Evolutionary conservation across 1,140 invertebrate species (phyloP), one percentile per base, ranked within the genome.

Genomic region (Heliconius hermathena): DNA sequence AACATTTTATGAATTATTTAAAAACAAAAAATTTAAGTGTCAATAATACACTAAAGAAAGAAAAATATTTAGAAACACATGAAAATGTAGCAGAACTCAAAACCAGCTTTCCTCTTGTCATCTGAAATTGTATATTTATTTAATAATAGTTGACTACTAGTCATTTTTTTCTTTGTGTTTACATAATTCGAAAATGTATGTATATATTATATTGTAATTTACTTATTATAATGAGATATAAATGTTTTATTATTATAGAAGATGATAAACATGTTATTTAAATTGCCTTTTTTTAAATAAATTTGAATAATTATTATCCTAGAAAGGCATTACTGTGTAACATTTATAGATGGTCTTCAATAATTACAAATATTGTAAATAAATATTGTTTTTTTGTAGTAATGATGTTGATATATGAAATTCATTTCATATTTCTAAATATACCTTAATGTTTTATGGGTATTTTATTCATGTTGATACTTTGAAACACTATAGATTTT

Each of bases 1-100:
- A 83, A 79, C 78, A 84, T 87, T 88, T 29, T 72, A 71, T 41
- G 60, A 66, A 66, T 18, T 52, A 20, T 52, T 52, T 52, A 52
- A 46, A 46, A 18, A 18, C 49, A 20, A 52, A 52, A 52, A 52
- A 18, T 8, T 20, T 8, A 20, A 20, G 49, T 52, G 49, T 52
- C 16, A 52, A 52, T 20, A 1, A 5, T 18, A 52, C 6, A 52
- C 49, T 20, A 18, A 52, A 20, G 6, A 52, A 18, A 20, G 18
- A 52, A 52, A 52, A 52, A 20, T 20, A 52, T 18, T 52, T 20
- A 8, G 18, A 52, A 52, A 52, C 6, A 52, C 5, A 52, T 52
- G 20, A 20, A 52, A 20, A 52, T 52, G 49, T 16, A 46, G 16
- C 16, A 46, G 41, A 46, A 46, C 41, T 46, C 49, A 52, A 52